Evolutionary conservation across 2,113 vertebrate species (phyloP), one percentile per base, ranked within the genome.

Genomic region (Gadus macrocephalus): DNA sequence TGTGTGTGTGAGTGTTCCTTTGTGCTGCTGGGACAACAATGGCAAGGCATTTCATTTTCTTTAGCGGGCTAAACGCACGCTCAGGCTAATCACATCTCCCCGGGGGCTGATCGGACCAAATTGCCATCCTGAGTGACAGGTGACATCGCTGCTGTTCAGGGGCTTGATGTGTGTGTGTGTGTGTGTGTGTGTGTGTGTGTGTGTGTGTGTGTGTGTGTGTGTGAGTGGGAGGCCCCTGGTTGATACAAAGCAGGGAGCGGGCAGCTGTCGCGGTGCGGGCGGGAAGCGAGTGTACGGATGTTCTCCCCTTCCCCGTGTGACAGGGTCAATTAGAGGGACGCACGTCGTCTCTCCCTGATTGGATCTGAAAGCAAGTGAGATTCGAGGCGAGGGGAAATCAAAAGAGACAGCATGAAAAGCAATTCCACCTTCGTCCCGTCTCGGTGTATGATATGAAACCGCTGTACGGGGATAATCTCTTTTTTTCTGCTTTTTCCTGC

Each of bases 121-220:
- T 65, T 66, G 64, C 22, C 59, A 55, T 68, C 17, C 0, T 85
- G 82, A 88, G 73, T 87, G 90, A 85, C 85, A 84, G 86, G 77
- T 87, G 86, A 88, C 86, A 82, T 88, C 89, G 83, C 67, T 49
- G 58, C 77, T 78, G 71, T 67, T 81, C 80, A 89, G 74, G 75
- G 55, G 55, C 3, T 78, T 78, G 69, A 76, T 64, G 70, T 59
- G 53, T 17, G 53, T 73, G 73, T 79, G 79, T 3, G 2, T 25
- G 25, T 64, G 70, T 59, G 53, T 17, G 53, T 73, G 73, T 79
- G 79, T 81, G 78, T 74, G 69, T n/a, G n/a, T n/a, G n/a, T 64
- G 70, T 59, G 53, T 17, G 53, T 73, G 73, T 79, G 79, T 3
- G 2, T 25, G 25, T 64, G 70, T 59, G 53, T 17, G 53, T 73